Evolutionary conservation across 92 coral and sea anemone species (phyloP), one percentile per base, ranked within the genome.

Genomic region (Heliopora coerulea): DNA sequence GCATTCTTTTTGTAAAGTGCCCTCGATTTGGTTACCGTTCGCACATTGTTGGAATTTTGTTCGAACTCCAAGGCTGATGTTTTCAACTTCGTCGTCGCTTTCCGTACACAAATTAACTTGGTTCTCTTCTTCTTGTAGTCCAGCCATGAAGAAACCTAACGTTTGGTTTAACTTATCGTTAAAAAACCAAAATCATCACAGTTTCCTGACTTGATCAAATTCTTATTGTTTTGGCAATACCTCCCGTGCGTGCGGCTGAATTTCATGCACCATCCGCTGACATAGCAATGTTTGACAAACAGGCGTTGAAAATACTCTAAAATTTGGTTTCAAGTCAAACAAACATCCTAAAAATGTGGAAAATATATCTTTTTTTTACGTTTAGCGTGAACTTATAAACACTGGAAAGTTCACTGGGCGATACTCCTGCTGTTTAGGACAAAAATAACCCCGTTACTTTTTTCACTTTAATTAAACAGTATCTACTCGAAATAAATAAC

Each of bases 61-160:
- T 49, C 62, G 61, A 18, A 33, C 62, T 69, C 76, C 76, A 2
- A 69, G 62, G 32, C 76, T 28, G 13, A 69, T 12, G 15, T 69
- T 69, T 12, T 69, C 76, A 1, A 50, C 76, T 32, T 69, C 76
- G n/a, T 69, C 76, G 44, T 69, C 76, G 24, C 46, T 49, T 52
- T 69, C 76, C 48, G 29, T 54, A 20, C 12, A 24, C 46, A 31
- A 26, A 50, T 6, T 49, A 11, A 9, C 62, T 54, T 69, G 44
- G 31, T 20, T 69, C 50, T 69, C 41, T 20, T 49, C 76, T 15
- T 69, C 62, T 54, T 49, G 76, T 25, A 69, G 29, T 40, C 61
- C 60, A 30, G 76, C 76, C 76, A 69, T 69, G 35, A 23, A 29
- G 50, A 31, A 69, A 26, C 6, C 41, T 34, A 67, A 37, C 6